Evolutionary conservation across 1,140 invertebrate genomes (phyloP).

Genomic region (Plodia interpunctella): DNA sequence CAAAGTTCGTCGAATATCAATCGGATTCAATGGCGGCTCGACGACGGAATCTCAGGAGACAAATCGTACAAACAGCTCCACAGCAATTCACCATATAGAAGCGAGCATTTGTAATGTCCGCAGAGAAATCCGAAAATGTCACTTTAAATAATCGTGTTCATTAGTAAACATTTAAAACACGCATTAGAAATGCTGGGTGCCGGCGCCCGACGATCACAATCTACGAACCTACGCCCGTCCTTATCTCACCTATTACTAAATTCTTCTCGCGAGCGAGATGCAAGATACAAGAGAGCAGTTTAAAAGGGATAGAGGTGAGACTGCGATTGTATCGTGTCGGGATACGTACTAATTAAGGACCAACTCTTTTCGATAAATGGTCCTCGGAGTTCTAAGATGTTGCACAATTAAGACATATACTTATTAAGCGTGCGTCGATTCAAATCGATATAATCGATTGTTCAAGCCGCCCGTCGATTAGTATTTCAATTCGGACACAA

Average conservation of each 20-base stretch:
- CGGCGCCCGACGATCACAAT: constrained; percentile 64
- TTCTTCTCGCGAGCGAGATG: constrained; percentile 25
- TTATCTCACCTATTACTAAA: constrained; percentile 21
- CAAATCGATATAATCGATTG: constrained; percentile 46
- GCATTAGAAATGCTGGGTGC: constrained; percentile 65
- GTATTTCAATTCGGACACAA: constrained; percentile 53
- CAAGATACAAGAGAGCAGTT: constrained; percentile 24
- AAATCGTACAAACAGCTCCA: constrained; percentile 48
- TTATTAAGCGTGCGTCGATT: constrained; percentile 45
- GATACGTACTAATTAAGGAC: constrained; percentile 70
- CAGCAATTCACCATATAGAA: constrained; percentile 41
- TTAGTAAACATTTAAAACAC: constrained; percentile 74
- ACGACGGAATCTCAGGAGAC: constrained; percentile 32
- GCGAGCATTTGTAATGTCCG: constrained; percentile 47
- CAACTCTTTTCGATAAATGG: constrained; percentile 48
- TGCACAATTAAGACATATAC: constrained; percentile 56
- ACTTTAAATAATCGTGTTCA: constrained; percentile 74
- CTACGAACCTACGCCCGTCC: constrained; percentile 42
- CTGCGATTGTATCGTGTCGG: constrained; percentile 53
- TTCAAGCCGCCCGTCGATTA: constrained; percentile 44
- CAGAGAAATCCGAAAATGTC: constrained; percentile 68
- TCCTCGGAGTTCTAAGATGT: constrained; percentile 43
- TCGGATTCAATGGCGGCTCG: constrained; percentile 28
- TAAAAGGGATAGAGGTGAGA: constrained; percentile 62
- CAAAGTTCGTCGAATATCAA: constrained; percentile 50